Percentiles rank a stretch among this genome's conserved stretches.
phyloP scores from a whole-genome alignment of 2,113 vertebrate species.

The Pseudonaja textilis region DNA sequence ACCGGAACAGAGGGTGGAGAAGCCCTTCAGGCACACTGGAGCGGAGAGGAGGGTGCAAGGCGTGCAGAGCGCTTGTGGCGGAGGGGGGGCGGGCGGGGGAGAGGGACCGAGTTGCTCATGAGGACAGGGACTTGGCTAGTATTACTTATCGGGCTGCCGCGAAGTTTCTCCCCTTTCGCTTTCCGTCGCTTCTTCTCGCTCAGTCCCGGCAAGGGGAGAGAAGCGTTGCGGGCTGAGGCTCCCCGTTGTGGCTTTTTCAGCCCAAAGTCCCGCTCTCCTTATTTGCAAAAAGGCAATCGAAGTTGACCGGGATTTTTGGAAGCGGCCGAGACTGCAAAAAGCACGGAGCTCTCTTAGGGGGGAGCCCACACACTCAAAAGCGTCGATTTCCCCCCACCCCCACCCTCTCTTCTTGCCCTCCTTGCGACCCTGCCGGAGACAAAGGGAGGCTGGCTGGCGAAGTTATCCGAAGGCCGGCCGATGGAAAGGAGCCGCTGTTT shows the following conservation, averaged over 20 bases:
- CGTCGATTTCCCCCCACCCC: neutral
- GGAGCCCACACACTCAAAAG: neutral
- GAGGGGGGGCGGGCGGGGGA: no score
- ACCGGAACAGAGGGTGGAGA: neutral
- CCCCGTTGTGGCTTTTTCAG: neutral
- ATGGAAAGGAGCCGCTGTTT: neutral
- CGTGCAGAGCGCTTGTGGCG: neutral
- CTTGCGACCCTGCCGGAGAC: neutral
- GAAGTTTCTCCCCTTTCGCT: neutral
- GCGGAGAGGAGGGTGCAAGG: neutral
- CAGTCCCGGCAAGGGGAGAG: neutral
- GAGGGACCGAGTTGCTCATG: neutral
- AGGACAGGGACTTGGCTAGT: neutral
- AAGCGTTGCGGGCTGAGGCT: neutral
- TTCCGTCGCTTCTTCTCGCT: neutral
- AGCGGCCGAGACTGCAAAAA: neutral
- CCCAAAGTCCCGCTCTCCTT: neutral
- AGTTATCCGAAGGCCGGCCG: neutral
- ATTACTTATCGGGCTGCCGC: neutral
- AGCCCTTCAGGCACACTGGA: conserved; percentile 21
- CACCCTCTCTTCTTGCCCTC: neutral
- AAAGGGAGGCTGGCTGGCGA: neutral
- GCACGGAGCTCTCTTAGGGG: neutral
- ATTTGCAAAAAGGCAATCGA: neutral
- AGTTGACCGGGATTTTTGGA: neutral